Evolutionary conservation across 1,140 invertebrate species (phyloP).

Genomic region (Hydropsyche tenuis): DNA sequence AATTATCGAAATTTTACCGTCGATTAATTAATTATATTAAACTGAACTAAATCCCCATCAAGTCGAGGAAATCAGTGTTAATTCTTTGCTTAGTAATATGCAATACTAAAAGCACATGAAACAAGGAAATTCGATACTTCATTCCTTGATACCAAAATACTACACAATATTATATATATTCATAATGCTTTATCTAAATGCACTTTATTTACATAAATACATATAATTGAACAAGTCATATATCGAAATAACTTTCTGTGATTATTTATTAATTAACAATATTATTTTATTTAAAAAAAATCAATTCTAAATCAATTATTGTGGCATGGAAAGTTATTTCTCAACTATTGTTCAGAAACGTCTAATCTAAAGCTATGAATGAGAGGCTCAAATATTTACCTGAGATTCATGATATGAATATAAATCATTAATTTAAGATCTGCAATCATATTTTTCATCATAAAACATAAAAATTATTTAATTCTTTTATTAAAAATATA

Average conservation of each 20-base stretch:
- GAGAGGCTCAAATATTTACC: too few species aligned
- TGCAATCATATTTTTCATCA: too few species aligned
- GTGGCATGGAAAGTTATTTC: not conserved
- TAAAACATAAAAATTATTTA: too few species aligned
- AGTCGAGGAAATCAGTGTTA: constrained; percentile 35
- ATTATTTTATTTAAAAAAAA: too few species aligned
- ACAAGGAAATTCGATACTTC: constrained; percentile 36
- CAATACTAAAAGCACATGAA: constrained; percentile 25
- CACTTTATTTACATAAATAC: constrained; percentile 8
- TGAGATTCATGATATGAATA: too few species aligned
- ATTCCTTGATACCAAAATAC: constrained; percentile 26
- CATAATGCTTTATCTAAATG: constrained; percentile 3
- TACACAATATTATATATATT: constrained; percentile 3
- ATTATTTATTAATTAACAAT: not conserved
- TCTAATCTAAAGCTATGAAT: not conserved
- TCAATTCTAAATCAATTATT: not conserved
- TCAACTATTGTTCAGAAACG: not conserved
- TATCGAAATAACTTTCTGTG: constrained; percentile 21
- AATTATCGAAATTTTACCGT: not conserved
- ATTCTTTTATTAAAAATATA: too few species aligned
- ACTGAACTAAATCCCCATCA: constrained; percentile 32
- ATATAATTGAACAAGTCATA: not conserved
- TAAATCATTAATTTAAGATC: too few species aligned
- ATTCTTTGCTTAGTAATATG: constrained; percentile 29
- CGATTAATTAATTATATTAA: not conserved